Conservation (phyloP, 1,140 invertebrate species). For the Aphelenchoides avenae region DNA sequence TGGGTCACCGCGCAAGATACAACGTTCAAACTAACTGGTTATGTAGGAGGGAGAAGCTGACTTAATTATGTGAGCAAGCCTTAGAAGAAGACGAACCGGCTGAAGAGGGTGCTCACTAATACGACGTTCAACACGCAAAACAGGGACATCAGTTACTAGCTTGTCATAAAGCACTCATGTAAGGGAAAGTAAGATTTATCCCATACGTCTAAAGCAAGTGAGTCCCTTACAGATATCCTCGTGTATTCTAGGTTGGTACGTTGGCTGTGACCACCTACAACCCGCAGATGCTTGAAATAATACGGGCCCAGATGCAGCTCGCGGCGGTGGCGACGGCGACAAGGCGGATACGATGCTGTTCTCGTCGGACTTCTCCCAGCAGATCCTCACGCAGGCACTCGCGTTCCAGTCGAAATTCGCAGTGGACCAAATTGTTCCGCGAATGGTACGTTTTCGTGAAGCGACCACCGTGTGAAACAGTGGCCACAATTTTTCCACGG, state of each 20-base stretch:
- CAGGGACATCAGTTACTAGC: constrained; percentile 74
- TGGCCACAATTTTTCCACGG: not conserved
- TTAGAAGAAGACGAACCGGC: too few relatives aligned
- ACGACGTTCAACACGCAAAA: constrained; percentile 39
- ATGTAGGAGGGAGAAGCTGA: too few relatives aligned
- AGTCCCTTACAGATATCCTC: constrained; percentile 74
- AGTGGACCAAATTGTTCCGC: constrained; percentile 35
- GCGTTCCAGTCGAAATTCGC: constrained; percentile 65
- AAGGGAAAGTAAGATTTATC: constrained; percentile 77
- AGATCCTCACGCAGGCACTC: constrained; percentile 85
- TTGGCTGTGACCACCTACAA: constrained; percentile 94
- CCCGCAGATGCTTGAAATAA: constrained; percentile 84
- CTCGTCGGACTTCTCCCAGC: constrained; percentile 86
- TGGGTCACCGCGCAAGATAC: too few relatives aligned
- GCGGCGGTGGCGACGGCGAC: constrained; percentile 75
- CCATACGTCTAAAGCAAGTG: constrained; percentile 21
- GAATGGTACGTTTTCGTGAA: constrained; percentile 40
- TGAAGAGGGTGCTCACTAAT: too few relatives aligned
- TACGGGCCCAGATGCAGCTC: constrained; percentile 67
- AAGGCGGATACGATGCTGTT: constrained; percentile 92
- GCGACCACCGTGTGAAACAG: constrained; percentile 13
- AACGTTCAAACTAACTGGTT: too few relatives aligned
- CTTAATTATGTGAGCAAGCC: too few relatives aligned
- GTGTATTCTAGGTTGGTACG: constrained; percentile 92
- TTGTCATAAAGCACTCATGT: constrained; percentile 90